Base-by-base conservation (phyloP, 2,888 invertebrate species). In the Imbricaverruca yamaguchii region DNA sequence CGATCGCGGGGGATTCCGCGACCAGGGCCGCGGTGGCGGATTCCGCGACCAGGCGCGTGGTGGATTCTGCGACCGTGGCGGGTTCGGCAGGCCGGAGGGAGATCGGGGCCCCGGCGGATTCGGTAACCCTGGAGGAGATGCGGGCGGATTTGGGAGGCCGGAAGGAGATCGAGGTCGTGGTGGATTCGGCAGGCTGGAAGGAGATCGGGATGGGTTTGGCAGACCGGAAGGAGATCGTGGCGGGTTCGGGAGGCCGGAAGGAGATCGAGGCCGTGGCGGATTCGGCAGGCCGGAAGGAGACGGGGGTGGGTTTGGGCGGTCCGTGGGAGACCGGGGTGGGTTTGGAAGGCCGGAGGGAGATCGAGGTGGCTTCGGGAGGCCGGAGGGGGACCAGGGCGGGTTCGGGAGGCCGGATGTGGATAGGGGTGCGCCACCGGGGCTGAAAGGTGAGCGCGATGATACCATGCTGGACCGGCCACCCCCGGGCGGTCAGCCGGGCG, bases 401-500 rank as follows among this genome's bases (percentile, higher is more conserved):
- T 65, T 61, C 7, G 80, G 81, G 18, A 81, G 82, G 59, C 59
- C 59, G 15, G 7, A 59, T 15, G 59, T 2, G 11, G 59, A 59
- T 15, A 11, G 59, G 13, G 59, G 59, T 59, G 59, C 4, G 11
- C 39, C 39, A 39, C 39, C 39, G 39, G 39, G 39, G 39, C 39
- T 39, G 39, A 39, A 39, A 39, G 39, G 39, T 39, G 18, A 61
- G 61, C 61, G 61, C 18, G 61, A 61, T 18, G 61, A 61, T 8
- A 15, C 61, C 7, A 12, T 61, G 61, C 61, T 61, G 61, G 61
- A 61, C 61, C 61, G 61, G 61, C 61, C 61, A n/a, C 65, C 65
- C 18, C 65, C n/a, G 80, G n/a, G 63, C 59, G 57, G 65, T 78
- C n/a, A 80, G 81, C 65, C 81, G 80, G 80, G 80, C 59, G 82